Evolutionary conservation across 2,797 vertebrate genomes (phyloP).

Genomic region (Artibeus jamaicensis): DNA sequence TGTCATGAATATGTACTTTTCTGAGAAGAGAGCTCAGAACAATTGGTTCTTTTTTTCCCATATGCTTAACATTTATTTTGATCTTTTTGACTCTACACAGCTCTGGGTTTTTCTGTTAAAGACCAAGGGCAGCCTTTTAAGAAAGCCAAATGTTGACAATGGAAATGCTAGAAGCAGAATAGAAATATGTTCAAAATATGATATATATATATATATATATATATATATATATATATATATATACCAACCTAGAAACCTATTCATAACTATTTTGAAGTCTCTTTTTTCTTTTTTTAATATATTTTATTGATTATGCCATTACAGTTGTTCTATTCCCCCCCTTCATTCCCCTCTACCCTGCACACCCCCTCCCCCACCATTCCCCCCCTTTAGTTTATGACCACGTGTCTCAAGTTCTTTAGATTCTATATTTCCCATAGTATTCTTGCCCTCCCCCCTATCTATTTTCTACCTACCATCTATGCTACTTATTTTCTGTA

Average conservation of each 20-base stretch:
- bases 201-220: too few species aligned
- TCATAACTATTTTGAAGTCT: neutral
- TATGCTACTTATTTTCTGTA: too few species aligned
- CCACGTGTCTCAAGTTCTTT: too few species aligned
- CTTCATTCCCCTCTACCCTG: too few species aligned
- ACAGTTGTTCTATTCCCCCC: too few species aligned
- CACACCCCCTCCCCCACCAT: too few species aligned
- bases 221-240: too few species aligned
- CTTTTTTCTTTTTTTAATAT: neutral
- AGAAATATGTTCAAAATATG: neutral
- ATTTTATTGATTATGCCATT: too few species aligned
- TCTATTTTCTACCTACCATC: too few species aligned
- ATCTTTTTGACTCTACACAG: neutral
- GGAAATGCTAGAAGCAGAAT: neutral
- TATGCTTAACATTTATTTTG: constrained; percentile 27
- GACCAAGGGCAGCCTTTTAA: neutral
- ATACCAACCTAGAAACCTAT: neutral
- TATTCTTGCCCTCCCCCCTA: too few species aligned
- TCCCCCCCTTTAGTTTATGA: too few species aligned
- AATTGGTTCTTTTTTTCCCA: neutral
- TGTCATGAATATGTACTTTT: neutral
- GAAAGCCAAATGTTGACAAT: neutral
- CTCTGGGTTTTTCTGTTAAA: constrained; percentile 29
- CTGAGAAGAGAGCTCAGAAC: constrained; percentile 26
- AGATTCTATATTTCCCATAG: too few species aligned